phyloP scores from a whole-genome alignment of 2,113 vertebrate species.

The Cnemophilus loriae region DNA sequence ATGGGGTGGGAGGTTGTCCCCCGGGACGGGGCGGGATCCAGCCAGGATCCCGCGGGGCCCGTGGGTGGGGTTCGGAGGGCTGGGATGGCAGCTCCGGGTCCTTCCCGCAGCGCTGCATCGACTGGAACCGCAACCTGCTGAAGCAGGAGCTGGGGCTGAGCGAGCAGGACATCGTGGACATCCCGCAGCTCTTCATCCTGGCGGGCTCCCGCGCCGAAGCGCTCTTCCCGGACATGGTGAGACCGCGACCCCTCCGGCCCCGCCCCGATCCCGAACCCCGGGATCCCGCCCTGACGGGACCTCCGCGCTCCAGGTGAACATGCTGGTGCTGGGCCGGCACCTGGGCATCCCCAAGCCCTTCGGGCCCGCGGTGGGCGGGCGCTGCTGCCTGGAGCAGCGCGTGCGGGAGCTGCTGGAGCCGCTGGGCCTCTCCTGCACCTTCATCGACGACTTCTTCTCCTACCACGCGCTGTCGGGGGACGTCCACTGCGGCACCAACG shows the following conservation, averaged over 20 bases:
- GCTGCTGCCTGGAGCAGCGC: constrained; percentile 80
- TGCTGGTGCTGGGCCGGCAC: constrained; percentile 84
- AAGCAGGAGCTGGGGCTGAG: constrained; percentile 86
- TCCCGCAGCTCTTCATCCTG: constrained; percentile 83
- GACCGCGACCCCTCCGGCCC: background rate
- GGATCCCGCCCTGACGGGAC: background rate
- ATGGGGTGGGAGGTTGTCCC: background rate
- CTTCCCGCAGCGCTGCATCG: constrained; percentile 79
- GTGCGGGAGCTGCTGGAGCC: constrained; percentile 77
- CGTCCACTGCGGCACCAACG: constrained; percentile 90
- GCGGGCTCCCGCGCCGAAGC: constrained; percentile 58
- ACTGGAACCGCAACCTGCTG: constrained; percentile 89
- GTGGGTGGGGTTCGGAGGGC: accelerated
- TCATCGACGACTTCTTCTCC: constrained; percentile 81
- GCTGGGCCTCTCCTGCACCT: constrained; percentile 80
- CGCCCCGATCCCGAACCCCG: background rate
- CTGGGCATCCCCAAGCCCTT: constrained; percentile 91
- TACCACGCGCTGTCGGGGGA: constrained; percentile 82
- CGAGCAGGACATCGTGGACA: constrained; percentile 84
- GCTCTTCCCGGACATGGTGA: constrained; percentile 87
- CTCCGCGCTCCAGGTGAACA: constrained; percentile 78
- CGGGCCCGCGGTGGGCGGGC: constrained; percentile 78
- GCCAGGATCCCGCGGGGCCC: accelerated
- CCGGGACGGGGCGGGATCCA: no score
- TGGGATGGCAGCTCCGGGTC: background rate